Evolutionary conservation across 2,888 invertebrate species (phyloP), one percentile per base, ranked within the genome.

Genomic region (Dusona sp.): DNA sequence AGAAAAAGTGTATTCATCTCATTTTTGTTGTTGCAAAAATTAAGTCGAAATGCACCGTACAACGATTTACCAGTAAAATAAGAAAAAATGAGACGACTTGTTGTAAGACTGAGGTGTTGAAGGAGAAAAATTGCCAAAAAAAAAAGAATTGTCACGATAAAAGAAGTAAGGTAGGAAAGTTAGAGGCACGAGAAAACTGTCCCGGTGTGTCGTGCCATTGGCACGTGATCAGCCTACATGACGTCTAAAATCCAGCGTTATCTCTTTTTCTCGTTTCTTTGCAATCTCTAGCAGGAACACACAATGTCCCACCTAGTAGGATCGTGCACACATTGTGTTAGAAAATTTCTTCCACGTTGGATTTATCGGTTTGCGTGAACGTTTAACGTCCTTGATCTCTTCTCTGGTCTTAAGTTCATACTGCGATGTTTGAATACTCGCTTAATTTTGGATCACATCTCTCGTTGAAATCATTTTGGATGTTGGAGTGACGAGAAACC

Each of bases 191-290:
- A 67, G 38, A 78, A 78, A 36, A 54, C 48, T 51, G 78, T 64
- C 57, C 13, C 54, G 65, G 48, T 79, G 67, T 83, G 77, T 65
- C 64, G 70, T 77, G 45, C 73, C 54, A 83, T 83, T 73, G 73
- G 73, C 65, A 79, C 83, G 83, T 83, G 83, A 83, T 38, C 36
- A 77, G 57, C 65, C 38, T 79, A 45, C 54, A 42, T 42, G 68
- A 83, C 38, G 45, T 72, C 61, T 51, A n/a, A 36, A 79, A 83
- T 72, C 61, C 65, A 33, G 45, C 33, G 72, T 65, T 65, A 72
- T 45, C 57, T 36, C 48, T 65, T 70, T 72, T 11, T 1, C 16
- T 38, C 51, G 25, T 79, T 79, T 65, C 65, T 4, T 78, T 54
- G n/a, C 33, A 51, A 64, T 61, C 19, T 61, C 51, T 11, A 38